Conservation (phyloP, 2,797 vertebrate genomes). For the Macropodus opercularis region DNA sequence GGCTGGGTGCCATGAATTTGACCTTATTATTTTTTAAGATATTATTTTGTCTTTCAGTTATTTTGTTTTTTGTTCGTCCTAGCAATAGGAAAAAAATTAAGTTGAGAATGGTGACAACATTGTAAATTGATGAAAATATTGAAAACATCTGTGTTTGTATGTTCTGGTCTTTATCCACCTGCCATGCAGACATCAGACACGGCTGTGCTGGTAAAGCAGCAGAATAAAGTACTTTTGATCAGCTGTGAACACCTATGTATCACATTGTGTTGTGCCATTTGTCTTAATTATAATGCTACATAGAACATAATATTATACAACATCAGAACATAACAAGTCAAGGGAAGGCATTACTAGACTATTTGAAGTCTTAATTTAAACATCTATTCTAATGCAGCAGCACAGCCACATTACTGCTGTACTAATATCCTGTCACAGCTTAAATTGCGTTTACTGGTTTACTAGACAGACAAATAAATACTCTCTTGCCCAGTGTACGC, state of each 20-base stretch:
- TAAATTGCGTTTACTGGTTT: too few species aligned
- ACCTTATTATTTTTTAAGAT: too few species aligned
- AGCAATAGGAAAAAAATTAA: too few species aligned
- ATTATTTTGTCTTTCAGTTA: not conserved
- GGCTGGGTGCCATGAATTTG: not conserved
- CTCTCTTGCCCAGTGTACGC: not conserved
- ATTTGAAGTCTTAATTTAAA: too few species aligned
- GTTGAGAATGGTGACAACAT: too few species aligned
- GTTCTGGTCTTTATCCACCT: too few species aligned
- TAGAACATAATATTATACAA: not conserved
- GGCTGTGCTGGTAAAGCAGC: not conserved
- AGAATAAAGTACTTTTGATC: not conserved
- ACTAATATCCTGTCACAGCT: too few species aligned
- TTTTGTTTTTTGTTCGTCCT: not conserved
- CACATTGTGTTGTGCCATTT: constrained; percentile 1
- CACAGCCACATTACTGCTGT: too few species aligned
- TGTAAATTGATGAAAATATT: too few species aligned
- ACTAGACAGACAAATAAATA: not conserved
- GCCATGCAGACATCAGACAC: too few species aligned
- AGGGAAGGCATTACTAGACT: not conserved
- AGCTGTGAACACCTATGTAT: constrained; percentile 4
- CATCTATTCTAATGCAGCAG: too few species aligned
- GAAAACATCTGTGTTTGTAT: not conserved
- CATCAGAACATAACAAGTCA: not conserved
- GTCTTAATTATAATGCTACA: constrained; percentile 11